Conservation (phyloP, 1,140 invertebrate genomes). For the Leptinotarsa texana region DNA sequence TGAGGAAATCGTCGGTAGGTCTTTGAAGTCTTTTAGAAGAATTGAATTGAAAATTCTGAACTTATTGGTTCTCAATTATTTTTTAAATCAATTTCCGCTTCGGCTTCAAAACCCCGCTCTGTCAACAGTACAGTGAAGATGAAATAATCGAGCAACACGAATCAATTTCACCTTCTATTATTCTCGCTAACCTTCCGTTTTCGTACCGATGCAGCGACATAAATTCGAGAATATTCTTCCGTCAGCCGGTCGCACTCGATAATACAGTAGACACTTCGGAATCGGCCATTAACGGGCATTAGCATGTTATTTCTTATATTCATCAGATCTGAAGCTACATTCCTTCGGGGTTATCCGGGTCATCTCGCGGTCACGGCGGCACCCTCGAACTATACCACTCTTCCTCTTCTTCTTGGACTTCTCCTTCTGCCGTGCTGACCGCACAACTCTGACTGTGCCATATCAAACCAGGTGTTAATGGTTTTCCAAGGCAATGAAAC, state of each 20-base stretch:
- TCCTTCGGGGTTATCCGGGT: constrained; percentile 29
- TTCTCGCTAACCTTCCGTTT: background rate
- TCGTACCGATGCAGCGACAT: background rate
- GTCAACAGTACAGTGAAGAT: no score
- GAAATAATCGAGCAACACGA: no score
- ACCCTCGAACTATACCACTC: constrained; percentile 14
- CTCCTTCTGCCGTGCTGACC: background rate
- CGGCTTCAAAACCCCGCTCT: no score
- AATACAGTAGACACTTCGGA: constrained; percentile 23
- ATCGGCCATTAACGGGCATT: constrained; percentile 30
- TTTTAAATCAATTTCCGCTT: no score
- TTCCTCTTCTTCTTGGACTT: background rate
- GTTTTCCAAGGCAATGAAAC: background rate
- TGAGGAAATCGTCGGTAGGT: no score
- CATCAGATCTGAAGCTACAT: constrained; percentile 36
- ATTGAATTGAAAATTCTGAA: no score
- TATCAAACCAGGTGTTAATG: constrained; percentile 11
- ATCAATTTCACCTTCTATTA: background rate
- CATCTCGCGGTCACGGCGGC: constrained; percentile 33
- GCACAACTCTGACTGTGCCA: background rate
- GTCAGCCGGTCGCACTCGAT: constrained; percentile 14
- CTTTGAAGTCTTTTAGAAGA: no score
- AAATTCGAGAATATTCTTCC: constrained; percentile 8
- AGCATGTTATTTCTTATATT: constrained; percentile 35
- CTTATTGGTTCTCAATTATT: no score